Percentiles rank a stretch among this genome's conserved stretches.
Conservation (phyloP, 2,797 vertebrate genomes). For the Alosa sapidissima region DNA sequence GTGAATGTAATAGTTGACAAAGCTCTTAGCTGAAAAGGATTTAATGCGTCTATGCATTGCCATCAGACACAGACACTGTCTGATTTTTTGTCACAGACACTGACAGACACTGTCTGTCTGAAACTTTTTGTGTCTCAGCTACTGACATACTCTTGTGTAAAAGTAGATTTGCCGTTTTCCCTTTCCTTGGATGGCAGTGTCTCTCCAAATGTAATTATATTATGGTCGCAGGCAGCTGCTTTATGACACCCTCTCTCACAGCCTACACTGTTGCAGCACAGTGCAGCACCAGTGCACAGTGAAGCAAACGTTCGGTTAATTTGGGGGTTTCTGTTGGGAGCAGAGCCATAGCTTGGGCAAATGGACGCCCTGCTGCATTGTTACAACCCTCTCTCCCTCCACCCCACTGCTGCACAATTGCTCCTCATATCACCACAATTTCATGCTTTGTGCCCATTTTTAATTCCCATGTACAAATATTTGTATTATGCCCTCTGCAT, state of each 20-base stretch:
- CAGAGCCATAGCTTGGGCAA: not conserved
- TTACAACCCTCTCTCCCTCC: not conserved
- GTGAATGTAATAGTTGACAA: not conserved
- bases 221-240: not conserved
- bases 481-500: not conserved
- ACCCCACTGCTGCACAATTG: not conserved
- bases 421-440: not conserved
- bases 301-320: not conserved
- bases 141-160: not conserved
- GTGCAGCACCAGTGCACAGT: not conserved
- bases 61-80: not conserved
- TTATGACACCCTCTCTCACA: not conserved
- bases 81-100: not conserved
- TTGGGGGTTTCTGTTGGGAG: not conserved
- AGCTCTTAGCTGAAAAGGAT: not conserved
- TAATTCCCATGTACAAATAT: not conserved
- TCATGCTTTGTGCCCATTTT: not conserved
- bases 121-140: not conserved
- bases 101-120: too few relatives aligned
- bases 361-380: not conserved
- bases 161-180: not conserved
- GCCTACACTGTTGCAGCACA: not conserved
- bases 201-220: not conserved
- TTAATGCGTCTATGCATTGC: not conserved
- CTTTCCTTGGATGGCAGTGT: not conserved